Conservation (phyloP, 2,113 vertebrate genomes). For the Melozone crissalis region DNA sequence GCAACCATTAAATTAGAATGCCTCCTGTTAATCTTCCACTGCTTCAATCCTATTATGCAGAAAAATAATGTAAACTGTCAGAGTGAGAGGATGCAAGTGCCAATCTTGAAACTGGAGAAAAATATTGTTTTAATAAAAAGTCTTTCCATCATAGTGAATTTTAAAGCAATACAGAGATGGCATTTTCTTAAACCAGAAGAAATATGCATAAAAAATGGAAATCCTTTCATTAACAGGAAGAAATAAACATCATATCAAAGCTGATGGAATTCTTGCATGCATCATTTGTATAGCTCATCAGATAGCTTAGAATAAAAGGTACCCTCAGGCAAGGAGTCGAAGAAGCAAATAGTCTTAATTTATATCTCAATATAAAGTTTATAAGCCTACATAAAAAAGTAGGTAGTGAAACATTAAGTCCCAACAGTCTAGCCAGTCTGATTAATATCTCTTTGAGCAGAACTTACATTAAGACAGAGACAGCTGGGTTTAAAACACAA, state of each 20-base stretch:
- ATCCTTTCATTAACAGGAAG: constrained; percentile 68
- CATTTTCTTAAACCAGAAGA: constrained; percentile 34
- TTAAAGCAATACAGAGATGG: constrained; percentile 46
- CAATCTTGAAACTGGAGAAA: constrained; percentile 46
- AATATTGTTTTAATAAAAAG: constrained; percentile 68
- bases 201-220: constrained; percentile 49
- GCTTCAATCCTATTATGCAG: constrained; percentile 52
- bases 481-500: constrained; percentile 21
- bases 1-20: constrained; percentile 71
- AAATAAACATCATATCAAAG: constrained; percentile 65
- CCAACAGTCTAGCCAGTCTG: constrained; percentile 41
- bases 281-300: constrained; percentile 52
- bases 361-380: constrained; percentile 70
- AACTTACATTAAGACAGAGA: constrained; percentile 25
- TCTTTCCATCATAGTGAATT: constrained; percentile 42
- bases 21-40: constrained; percentile 66
- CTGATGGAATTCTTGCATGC: constrained; percentile 53
- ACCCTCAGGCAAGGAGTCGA: constrained; percentile 50
- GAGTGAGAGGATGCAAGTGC: constrained; percentile 52
- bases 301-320: constrained; percentile 61
- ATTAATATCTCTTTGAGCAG: constrained; percentile 65
- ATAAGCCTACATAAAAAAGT: constrained; percentile 62
- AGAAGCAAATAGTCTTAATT: constrained; percentile 73
- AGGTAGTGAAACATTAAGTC: constrained; percentile 55
- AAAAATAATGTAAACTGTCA: constrained; percentile 66